Evolutionary conservation across 2,113 vertebrate genomes (phyloP), one percentile per base, ranked within the genome.

Genomic region (Poicephalus meyeri): DNA sequence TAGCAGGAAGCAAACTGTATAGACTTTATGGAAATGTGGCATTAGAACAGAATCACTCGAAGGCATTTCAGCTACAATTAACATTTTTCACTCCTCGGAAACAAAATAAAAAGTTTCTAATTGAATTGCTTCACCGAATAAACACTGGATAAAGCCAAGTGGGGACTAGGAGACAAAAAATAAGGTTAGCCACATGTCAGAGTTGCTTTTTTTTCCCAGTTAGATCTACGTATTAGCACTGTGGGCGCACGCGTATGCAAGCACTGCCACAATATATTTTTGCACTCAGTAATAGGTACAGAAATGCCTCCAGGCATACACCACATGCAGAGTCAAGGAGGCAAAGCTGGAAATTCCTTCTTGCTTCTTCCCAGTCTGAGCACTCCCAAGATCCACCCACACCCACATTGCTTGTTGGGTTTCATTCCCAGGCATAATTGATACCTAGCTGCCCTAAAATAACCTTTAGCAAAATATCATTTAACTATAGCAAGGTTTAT

Each of bases 11-110:
- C 26, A 56, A 91, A 83, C 79, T 90, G 72, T 26, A 85, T 56
- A 92, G 87, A 89, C 70, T 95, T 97, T 95, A 97, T 97, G 97
- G 96, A 97, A 97, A 97, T 96, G 95, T 97, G 97, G 97, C 94
- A 97, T 97, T 97, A 96, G 86, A 92, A 94, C 72, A 95, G 84
- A 94, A 92, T 92, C 91, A 96, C 97, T 95, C 5, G 7, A 82
- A 97, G 94, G 93, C 94, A 94, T 97, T 96, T 95, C 95, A 93
- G 93, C 90, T 93, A 96, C 92, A 96, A 96, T 97, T 97, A 97
- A 95, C 94, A 96, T 97, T 97, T 94, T 69, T 93, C 86, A 74
- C 84, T 91, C 72, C 76, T 91, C 11, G 1, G 73, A 91, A 96
- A 63, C 70, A 95, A 94, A 97, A 94, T 68, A 95, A 93, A 96